Conservation (phyloP, 2,888 invertebrate genomes). For the Sympetrum striolatum region DNA sequence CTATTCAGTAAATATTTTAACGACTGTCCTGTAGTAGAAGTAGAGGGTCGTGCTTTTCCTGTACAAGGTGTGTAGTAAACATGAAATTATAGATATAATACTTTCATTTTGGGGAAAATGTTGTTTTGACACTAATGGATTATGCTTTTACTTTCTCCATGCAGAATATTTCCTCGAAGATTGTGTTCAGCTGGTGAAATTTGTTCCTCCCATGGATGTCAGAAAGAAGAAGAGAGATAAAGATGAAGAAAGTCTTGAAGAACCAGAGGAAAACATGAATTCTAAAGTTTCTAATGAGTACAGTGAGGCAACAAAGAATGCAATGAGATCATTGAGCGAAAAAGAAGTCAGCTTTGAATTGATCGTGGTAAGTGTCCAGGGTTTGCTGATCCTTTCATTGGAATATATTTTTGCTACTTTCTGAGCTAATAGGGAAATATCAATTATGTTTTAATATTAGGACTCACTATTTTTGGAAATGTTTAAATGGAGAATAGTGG, state of each 20-base stretch:
- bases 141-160: constrained; percentile 33
- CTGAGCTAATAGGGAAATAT: too few species aligned
- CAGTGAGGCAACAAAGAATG: constrained; percentile 65
- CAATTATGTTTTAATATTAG: too few species aligned
- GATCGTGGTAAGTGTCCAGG: constrained; percentile 67
- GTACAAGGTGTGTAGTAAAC: constrained; percentile 66
- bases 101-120: too few species aligned
- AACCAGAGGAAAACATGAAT: constrained; percentile 77
- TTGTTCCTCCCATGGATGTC: constrained; percentile 77
- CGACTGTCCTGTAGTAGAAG: constrained; percentile 87
- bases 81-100: not conserved
- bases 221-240: constrained; percentile 74
- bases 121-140: not conserved
- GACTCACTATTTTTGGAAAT: too few species aligned
- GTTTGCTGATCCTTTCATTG: too few species aligned
- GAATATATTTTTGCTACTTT: too few species aligned
- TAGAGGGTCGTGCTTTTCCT: constrained; percentile 85
- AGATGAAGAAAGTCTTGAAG: constrained; percentile 67
- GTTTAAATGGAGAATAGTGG: too few species aligned
- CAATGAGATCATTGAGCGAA: constrained; percentile 82
- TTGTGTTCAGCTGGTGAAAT: constrained; percentile 84
- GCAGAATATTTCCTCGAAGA: constrained; percentile 92
- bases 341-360: constrained; percentile 93
- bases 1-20: constrained; percentile 93
- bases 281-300: constrained; percentile 62